Base-by-base conservation (phyloP, 2,888 invertebrate species). In the Xestia xanthographa region DNA sequence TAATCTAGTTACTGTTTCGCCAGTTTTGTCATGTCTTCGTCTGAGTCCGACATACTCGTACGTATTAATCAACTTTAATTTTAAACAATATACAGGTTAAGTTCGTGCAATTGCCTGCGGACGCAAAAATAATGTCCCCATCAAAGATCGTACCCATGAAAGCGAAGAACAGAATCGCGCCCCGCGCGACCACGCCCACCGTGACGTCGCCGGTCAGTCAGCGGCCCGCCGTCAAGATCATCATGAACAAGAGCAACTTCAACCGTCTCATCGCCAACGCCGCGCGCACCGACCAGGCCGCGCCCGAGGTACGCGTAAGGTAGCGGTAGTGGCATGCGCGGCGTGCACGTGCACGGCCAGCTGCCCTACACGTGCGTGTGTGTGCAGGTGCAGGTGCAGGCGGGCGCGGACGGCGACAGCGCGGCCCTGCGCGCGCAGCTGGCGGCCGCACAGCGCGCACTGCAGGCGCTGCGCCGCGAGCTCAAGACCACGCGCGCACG, bases 391-490 rank as follows among this genome's bases (percentile, higher is more conserved):
- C n/a, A n/a, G n/a, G n/a, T n/a, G n/a, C n/a, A n/a, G n/a, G n/a
- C n/a, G n/a, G n/a, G n/a, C n/a, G n/a, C 6, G 14, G 20, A 8
- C n/a, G 43, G 20, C 38, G 88, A 91, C 80, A 20, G 89, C 90
- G 81, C 85, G 20, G 43, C 1, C 79, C 72, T 85, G 89, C 77
- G 88, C 84, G 77, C 81, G 89, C 76, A 88, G 84, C 85, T 77
- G 73, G 84, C 72, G 45, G 80, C 99, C 99, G 72, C 99, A 50
- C 41, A 77, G 6, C 20, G 62, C 2, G 60, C 85, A 84, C 68
- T 82, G 85, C 77, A 83, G 85, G 73, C 56, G 56, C 14, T 14
- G 56, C n/a, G 56, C 0, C n/a, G 14, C 1, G 56, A 56, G 26
- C 56, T 56, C 5, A 12, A 9, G 5, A 26, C 2, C 26, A 56